Evolutionary conservation across 2,888 invertebrate genomes (phyloP).

Genomic region (Athalia circularis): DNA sequence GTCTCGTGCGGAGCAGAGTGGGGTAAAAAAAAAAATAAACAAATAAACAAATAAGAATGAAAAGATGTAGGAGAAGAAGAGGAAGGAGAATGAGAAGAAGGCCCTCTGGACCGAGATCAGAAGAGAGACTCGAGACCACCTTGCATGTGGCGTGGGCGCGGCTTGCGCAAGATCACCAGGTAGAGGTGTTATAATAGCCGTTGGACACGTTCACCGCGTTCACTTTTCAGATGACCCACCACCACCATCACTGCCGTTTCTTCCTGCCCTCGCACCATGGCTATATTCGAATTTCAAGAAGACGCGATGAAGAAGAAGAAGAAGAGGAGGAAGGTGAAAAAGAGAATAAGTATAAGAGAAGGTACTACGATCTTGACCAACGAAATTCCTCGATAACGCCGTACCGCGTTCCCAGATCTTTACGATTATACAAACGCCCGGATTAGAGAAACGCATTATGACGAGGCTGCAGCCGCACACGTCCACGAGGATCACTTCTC

Average conservation of each 20-base stretch:
- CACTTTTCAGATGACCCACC: slow-evolving; percentile 12
- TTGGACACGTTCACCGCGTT: slow-evolving; percentile 43
- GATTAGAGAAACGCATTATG: slow-evolving; percentile 44
- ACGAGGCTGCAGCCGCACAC: slow-evolving; percentile 3
- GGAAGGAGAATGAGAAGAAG: slow-evolving; percentile 48
- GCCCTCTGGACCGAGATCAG: slow-evolving; percentile 47
- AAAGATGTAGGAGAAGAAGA: not conserved
- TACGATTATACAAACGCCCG: slow-evolving; percentile 26
- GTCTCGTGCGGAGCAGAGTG: not conserved
- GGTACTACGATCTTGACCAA: not conserved
- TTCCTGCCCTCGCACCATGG: slow-evolving; percentile 53
- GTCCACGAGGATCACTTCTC: not conserved
- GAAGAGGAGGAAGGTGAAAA: no score
- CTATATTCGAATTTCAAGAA: no score
- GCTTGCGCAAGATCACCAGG: slow-evolving; percentile 56
- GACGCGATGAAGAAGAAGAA: no score
- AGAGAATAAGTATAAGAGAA: not conserved
- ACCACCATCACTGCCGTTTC: slow-evolving; percentile 38
- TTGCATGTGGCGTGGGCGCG: slow-evolving; percentile 68
- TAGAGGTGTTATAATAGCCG: slow-evolving; percentile 39
- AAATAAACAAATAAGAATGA: no score
- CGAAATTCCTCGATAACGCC: slow-evolving; percentile 30
- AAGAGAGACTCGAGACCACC: slow-evolving; percentile 68
- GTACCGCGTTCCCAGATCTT: slow-evolving; percentile 17
- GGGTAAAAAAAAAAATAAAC: not conserved